Evolutionary conservation across 2,113 vertebrate genomes (phyloP), one percentile per base, ranked within the genome.

Genomic region (Dinomys branickii): DNA sequence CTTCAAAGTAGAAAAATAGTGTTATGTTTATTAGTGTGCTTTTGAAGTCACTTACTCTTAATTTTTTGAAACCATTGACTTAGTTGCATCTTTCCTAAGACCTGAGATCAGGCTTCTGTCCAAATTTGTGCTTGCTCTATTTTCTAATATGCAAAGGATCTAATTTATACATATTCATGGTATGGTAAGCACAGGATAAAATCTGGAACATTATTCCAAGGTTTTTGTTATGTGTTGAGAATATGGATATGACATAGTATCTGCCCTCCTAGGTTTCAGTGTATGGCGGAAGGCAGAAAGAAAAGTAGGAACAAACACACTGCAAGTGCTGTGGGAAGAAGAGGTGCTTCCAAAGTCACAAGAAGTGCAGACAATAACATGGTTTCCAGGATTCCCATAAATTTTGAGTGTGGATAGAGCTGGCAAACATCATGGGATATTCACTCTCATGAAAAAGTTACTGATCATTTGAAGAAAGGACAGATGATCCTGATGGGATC

Each of bases 1-100:
- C 87, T 95, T 97, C 94, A 97, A 97, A 98, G 97, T 59, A 85
- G 92, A 96, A 88, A 96, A 86, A 69, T 69, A 85, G 80, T 56
- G 50, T 92, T 94, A 73, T 88, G 81, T 94, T 96, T 95, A 96
- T 95, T 96, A 94, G 50, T 35, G 41, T 97, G 50, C 92, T 94
- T 97, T 97, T 97, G 96, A 97, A 97, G 96, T 96, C 58, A 92
- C 5, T 7, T 6, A 85, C 93, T 95, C 84, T 92, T 84, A 93
- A 96, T 73, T 94, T 92, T 90, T 97, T 85, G 41, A 95, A 95
- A 95, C 91, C 81, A 90, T 83, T 96, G 56, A 97, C 82, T 94
- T 97, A 88, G 80, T 92, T 96, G 35, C 47, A 92, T 90, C 85
- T 94, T 97, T 41, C 77, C 41, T 96, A 89, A 93, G 56, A 94